Conservation (phyloP, 2,113 vertebrate genomes). For the Gopherus flavomarginatus region DNA sequence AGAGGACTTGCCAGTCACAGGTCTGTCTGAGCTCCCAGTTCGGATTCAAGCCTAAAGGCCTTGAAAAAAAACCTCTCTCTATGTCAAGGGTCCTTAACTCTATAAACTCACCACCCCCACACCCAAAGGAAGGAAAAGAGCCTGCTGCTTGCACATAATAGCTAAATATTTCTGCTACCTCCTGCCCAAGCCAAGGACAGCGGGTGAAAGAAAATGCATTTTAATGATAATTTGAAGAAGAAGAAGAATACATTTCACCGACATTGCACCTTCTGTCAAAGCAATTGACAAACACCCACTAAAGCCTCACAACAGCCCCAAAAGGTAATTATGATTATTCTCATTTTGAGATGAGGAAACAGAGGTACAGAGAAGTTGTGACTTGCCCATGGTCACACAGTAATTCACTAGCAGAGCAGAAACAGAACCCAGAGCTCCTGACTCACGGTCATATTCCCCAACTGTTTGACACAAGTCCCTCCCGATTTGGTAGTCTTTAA, state of each 20-base stretch:
- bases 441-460: slow-evolving; percentile 44
- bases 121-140: background rate
- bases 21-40: slow-evolving; percentile 36
- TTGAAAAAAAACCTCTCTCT: slow-evolving; percentile 31
- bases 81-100: background rate
- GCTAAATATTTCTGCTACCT: slow-evolving; percentile 33
- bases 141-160: slow-evolving; percentile 25
- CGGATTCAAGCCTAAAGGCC: slow-evolving; percentile 2
- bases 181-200: slow-evolving; percentile 23
- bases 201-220: slow-evolving; percentile 34
- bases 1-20: background rate
- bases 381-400: slow-evolving; percentile 1
- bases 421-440: background rate
- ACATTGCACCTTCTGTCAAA: slow-evolving; percentile 46
- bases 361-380: background rate
- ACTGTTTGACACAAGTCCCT: background rate
- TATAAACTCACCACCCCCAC: background rate
- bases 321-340: slow-evolving; percentile 4
- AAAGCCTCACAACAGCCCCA: slow-evolving; percentile 36
- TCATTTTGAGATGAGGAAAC: background rate
- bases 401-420: background rate
- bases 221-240: slow-evolving; percentile 52
- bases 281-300: slow-evolving; percentile 44
- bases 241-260: slow-evolving; percentile 30
- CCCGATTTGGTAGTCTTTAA: background rate